Percentiles rank a stretch among this genome's conserved stretches.
Evolutionary conservation across 2,113 vertebrate genomes (phyloP).

Genomic region (Sinocyclocheilus anophthalmus): DNA sequence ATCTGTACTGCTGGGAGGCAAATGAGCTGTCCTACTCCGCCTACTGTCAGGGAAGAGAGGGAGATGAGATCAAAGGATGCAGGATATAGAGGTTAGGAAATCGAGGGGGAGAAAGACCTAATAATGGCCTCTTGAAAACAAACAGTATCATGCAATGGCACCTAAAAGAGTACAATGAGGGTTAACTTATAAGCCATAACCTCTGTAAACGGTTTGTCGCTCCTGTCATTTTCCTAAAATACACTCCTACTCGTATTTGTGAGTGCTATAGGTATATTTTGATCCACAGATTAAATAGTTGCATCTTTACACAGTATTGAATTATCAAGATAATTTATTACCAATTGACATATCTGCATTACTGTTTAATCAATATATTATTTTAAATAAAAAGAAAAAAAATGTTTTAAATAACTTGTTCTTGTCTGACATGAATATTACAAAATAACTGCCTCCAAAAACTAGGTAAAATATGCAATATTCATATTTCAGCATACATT

Average conservation of each 20-base stretch:
- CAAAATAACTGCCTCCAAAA: not conserved
- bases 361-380: slow-evolving; percentile 28
- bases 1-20: slow-evolving; percentile 33
- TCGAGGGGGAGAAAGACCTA: slow-evolving; percentile 40
- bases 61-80: slow-evolving; percentile 36
- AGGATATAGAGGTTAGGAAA: slow-evolving; percentile 28
- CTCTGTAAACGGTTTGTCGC: not conserved
- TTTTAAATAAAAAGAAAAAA: slow-evolving; percentile 29
- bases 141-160: slow-evolving; percentile 20
- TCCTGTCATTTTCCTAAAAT: not conserved
- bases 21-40: slow-evolving; percentile 28
- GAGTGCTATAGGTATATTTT: slow-evolving; percentile 15
- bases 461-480: not conserved
- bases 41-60: slow-evolving; percentile 24
- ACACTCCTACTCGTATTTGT: not conserved
- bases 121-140: slow-evolving; percentile 16
- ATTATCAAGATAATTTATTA: slow-evolving; percentile 20
- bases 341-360: slow-evolving; percentile 12
- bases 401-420: not conserved
- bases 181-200: slow-evolving; percentile 14
- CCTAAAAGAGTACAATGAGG: slow-evolving; percentile 2
- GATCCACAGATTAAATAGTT: not conserved
- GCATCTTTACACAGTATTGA: not conserved
- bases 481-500: not conserved
- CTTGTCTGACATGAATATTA: not conserved